Percentiles rank a stretch among this genome's conserved stretches.
Evolutionary conservation across 2,113 vertebrate species (phyloP).

Genomic region (Martes martes): DNA sequence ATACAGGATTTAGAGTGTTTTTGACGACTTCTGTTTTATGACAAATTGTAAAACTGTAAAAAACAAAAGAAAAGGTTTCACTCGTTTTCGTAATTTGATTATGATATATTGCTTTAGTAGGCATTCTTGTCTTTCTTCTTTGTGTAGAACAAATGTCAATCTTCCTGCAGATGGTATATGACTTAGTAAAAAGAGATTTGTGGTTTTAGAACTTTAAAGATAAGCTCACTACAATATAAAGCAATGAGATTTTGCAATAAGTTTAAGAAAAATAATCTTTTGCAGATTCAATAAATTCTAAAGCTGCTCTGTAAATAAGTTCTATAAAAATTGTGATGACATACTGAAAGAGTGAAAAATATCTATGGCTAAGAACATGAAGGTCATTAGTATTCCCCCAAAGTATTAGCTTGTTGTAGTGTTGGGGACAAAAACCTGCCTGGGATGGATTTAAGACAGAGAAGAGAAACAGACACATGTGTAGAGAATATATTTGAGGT

Average conservation of each 20-base stretch:
- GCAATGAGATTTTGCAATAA: neutral
- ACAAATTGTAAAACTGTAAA: constrained; percentile 84
- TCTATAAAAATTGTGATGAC: neutral
- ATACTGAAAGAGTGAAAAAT: neutral
- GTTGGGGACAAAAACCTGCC: neutral
- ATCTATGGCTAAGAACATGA: neutral
- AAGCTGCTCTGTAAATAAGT: neutral
- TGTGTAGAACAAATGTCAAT: neutral
- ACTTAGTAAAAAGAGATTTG: neutral
- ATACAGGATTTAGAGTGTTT: constrained; percentile 96
- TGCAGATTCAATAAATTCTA: neutral
- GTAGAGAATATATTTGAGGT: neutral
- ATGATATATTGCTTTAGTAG: neutral
- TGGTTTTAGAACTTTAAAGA: neutral
- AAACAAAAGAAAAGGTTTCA: neutral
- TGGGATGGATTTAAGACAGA: neutral
- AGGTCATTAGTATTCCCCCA: neutral
- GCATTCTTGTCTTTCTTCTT: neutral
- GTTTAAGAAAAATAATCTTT: neutral
- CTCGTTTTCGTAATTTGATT: neutral
- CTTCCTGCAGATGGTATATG: neutral
- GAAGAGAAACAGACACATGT: neutral
- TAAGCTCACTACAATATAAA: neutral
- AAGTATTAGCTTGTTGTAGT: neutral
- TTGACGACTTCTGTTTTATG: constrained; percentile 96